These are phyloP conservation scores for Aleiodes sp. DNA, from an alignment of 1,140 invertebrate genomes.

Conservation along the genomic window DNA sequence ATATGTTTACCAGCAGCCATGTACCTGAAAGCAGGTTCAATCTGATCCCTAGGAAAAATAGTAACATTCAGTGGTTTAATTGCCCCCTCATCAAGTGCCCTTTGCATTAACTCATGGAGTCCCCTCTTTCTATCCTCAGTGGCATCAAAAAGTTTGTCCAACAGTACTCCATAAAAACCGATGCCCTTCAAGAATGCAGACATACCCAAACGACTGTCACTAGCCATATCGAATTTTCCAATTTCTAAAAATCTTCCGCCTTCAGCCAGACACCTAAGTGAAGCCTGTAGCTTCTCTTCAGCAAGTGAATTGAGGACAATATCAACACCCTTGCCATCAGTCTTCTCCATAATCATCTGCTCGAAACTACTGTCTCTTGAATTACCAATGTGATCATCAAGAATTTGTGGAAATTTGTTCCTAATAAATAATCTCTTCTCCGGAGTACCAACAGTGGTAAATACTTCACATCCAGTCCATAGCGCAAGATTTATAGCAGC, in stretches of 20 bases:
- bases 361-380: conserved; percentile 79
- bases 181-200: conserved; percentile 83
- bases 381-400: conserved; percentile 76
- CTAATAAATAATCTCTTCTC: conserved; percentile 78
- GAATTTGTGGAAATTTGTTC: conserved; percentile 72
- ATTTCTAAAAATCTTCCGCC: conserved; percentile 80
- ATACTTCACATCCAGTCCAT: conserved; percentile 73
- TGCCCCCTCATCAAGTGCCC: conserved; percentile 68
- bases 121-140: conserved; percentile 46
- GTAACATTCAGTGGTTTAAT: conserved; percentile 64
- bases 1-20: conserved; percentile 82
- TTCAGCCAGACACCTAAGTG: conserved; percentile 79
- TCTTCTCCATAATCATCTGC: conserved; percentile 70
- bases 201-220: conserved; percentile 74
- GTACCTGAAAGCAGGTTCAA: conserved; percentile 67
- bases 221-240: conserved; percentile 78
- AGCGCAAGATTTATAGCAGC: conserved; percentile 80
- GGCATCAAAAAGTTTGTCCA: conserved; percentile 72
- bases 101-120: conserved; percentile 54
- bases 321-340: conserved; percentile 76
- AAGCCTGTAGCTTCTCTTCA: conserved; percentile 81
- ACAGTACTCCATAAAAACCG: conserved; percentile 79
- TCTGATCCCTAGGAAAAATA: conserved; percentile 59
- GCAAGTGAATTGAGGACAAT: conserved; percentile 82
- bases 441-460: conserved; percentile 75